A percentile compares a stretch with the other conserved stretches of the same genome.
Evolutionary conservation across 2,797 vertebrate species (phyloP).

Genomic region (Mormyrus hasselquistii): DNA sequence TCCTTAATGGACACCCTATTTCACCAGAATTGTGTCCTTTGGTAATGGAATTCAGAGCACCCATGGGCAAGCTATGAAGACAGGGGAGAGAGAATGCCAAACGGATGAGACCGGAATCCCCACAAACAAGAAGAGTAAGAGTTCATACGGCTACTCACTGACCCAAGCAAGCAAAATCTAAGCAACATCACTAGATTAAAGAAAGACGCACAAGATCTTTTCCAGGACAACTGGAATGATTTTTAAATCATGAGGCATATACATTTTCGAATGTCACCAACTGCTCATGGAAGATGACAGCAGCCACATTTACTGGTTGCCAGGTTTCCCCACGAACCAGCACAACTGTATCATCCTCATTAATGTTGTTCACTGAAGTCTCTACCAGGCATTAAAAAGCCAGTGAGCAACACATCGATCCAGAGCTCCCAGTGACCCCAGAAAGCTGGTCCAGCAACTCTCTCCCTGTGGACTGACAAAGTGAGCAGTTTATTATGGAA

Average conservation of each 20-base stretch:
- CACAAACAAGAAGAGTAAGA: background rate
- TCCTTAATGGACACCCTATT: background rate
- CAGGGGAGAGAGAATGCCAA: background rate
- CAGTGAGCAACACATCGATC: background rate
- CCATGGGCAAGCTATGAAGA: background rate
- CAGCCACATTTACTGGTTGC: slow-evolving; percentile 19
- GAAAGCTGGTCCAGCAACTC: background rate
- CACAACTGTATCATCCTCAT: background rate
- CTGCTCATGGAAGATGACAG: slow-evolving; percentile 1
- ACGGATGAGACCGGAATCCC: background rate
- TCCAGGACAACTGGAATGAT: background rate
- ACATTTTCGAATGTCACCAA: background rate
- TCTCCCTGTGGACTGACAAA: background rate
- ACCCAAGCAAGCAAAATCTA: background rate
- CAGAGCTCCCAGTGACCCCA: background rate
- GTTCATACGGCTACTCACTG: background rate
- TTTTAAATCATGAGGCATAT: background rate
- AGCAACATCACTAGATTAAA: background rate
- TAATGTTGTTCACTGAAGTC: background rate
- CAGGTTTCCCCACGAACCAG: background rate
- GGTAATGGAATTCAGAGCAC: background rate
- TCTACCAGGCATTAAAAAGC: background rate
- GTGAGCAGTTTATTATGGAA: background rate
- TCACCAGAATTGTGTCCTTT: background rate
- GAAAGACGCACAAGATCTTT: background rate